Percentiles rank a stretch among this genome's conserved stretches.
Evolutionary conservation across 2,113 vertebrate species (phyloP).

Genomic region (Tympanuchus pallidicinctus): DNA sequence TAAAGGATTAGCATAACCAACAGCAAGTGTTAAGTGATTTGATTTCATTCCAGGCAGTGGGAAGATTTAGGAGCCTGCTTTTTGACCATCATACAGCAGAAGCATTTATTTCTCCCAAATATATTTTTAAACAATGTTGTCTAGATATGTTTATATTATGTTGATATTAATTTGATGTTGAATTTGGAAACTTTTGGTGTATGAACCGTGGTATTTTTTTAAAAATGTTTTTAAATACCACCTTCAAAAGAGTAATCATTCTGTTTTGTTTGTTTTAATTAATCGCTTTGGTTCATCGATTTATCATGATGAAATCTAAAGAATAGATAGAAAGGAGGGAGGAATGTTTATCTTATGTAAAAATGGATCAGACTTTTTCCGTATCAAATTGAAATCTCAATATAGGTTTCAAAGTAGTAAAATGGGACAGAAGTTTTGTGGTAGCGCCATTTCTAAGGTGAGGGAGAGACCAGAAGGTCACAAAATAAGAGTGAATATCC

Average conservation of each 20-base stretch:
- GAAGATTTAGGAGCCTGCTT: background rate
- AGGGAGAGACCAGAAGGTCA: background rate
- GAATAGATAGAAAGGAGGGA: background rate
- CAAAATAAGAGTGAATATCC: background rate
- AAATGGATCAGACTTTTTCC: background rate
- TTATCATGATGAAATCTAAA: background rate
- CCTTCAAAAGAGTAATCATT: background rate
- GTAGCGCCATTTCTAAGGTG: background rate
- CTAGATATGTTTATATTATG: background rate
- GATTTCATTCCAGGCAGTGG: slow-evolving; percentile 27
- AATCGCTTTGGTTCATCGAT: background rate
- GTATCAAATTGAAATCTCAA: background rate
- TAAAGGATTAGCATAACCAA: slow-evolving; percentile 70
- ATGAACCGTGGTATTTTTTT: background rate
- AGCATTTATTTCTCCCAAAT: background rate
- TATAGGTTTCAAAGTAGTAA: background rate
- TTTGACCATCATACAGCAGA: background rate
- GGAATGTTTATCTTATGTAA: background rate
- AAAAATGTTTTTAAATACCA: rapidly evolving
- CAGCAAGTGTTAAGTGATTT: slow-evolving; percentile 43
- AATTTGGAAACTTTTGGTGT: background rate
- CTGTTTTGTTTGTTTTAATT: background rate
- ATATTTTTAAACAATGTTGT: background rate
- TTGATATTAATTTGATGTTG: background rate
- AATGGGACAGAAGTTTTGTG: background rate